These are phyloP conservation scores for Sussaba pulchella DNA, from an alignment of 2,888 invertebrate genomes.

Conservation along the genomic window DNA sequence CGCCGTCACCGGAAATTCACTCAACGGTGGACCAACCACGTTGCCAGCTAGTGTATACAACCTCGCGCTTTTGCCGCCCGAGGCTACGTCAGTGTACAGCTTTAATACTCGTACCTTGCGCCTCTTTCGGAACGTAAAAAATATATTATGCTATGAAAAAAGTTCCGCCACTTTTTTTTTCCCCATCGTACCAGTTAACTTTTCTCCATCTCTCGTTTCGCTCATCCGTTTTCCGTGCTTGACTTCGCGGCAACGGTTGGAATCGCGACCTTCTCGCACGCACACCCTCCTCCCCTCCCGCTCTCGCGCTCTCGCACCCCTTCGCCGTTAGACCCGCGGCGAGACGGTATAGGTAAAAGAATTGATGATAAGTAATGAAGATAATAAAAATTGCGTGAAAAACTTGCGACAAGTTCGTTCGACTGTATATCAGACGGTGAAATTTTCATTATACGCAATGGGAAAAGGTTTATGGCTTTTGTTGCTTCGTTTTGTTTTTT, in stretches of 20 bases:
- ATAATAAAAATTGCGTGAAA: constrained; percentile 5
- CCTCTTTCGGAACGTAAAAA: constrained; percentile 54
- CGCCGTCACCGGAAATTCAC: constrained; percentile 54
- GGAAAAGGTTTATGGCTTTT: not conserved
- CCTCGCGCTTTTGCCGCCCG: constrained; percentile 32
- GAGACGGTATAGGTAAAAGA: not conserved
- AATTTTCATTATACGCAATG: not conserved
- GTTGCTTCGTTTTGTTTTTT: not conserved
- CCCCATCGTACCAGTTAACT: constrained; percentile 54
- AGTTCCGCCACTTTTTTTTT: constrained; percentile 50
- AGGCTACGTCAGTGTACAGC: constrained; percentile 45
- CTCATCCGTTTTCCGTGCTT: constrained; percentile 5
- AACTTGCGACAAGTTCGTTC: not conserved
- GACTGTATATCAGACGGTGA: not conserved
- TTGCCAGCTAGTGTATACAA: constrained; percentile 25
- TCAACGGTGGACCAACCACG: constrained; percentile 50
- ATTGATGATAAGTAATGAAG: constrained; percentile 3
- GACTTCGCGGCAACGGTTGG: not conserved
- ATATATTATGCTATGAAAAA: constrained; percentile 55
- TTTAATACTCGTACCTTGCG: constrained; percentile 57
- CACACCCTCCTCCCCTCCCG: not conserved
- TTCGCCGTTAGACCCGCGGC: not conserved
- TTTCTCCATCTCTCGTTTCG: constrained; percentile 42
- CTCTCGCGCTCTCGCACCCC: too few species aligned
- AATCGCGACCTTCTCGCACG: not conserved